Evolutionary conservation across 2,797 vertebrate genomes (phyloP).

Genomic region (Mus spretus): DNA sequence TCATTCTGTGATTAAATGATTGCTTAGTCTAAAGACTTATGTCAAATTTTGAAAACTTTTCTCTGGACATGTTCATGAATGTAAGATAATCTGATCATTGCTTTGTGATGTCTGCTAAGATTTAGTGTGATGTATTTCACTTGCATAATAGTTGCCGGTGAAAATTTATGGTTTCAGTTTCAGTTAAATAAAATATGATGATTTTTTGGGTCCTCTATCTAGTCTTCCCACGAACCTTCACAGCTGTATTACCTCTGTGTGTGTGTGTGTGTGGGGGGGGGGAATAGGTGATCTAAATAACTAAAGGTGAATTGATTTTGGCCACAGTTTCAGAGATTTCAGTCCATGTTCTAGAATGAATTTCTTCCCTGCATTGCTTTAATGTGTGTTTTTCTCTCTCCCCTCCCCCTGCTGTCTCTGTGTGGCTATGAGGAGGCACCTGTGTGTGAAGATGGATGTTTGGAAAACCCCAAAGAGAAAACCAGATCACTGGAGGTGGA

Average conservation of each 20-base stretch:
- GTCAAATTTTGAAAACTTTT: not conserved
- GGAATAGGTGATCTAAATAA: not conserved
- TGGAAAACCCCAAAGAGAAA: not conserved
- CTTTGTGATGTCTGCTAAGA: not conserved
- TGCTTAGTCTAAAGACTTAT: not conserved
- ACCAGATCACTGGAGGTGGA: not conserved
- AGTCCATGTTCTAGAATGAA: not conserved
- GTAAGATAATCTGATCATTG: not conserved
- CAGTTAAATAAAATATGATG: not conserved
- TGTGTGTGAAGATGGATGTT: not conserved
- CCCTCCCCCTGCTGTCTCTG: not conserved
- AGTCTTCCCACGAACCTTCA: not conserved
- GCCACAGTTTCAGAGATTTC: not conserved
- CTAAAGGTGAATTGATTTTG: not conserved
- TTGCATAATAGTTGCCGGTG: not conserved
- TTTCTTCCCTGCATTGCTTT: not conserved
- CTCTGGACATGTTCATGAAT: not conserved
- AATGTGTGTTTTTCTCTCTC: not conserved
- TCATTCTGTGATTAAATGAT: not conserved
- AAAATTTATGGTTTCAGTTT: not conserved
- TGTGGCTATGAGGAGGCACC: not conserved
- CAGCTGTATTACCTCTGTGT: too few relatives aligned
- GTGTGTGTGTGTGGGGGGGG: too few relatives aligned
- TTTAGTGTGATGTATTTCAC: not conserved
- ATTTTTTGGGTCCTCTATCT: not conserved